These are phyloP conservation scores for Ptiloglossa arizonensis DNA, from an alignment of 1,140 invertebrate genomes.

Conservation along the genomic window DNA sequence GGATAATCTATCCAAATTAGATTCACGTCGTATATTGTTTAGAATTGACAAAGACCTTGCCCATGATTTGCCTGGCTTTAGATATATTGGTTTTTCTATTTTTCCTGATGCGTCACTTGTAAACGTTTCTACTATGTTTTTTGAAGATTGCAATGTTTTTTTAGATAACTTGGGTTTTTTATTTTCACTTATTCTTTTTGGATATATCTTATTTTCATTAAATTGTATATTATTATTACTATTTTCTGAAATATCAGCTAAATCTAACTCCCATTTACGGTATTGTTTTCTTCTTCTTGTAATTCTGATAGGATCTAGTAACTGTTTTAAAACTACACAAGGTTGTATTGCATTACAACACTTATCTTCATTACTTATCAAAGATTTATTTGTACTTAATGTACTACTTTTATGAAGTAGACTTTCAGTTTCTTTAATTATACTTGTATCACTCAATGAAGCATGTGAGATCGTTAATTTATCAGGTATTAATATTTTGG, in stretches of 20 bases:
- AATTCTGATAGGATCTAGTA: slow-evolving; percentile 64
- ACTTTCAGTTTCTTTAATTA: background rate
- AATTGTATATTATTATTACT: background rate
- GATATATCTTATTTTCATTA: background rate
- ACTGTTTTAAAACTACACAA: slow-evolving; percentile 44
- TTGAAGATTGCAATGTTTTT: background rate
- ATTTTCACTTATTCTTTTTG: background rate
- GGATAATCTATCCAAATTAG: slow-evolving; percentile 67
- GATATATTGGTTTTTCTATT: slow-evolving; percentile 60
- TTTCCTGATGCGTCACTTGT: background rate
- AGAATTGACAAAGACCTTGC: slow-evolving; percentile 78
- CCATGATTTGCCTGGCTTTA: slow-evolving; percentile 78
- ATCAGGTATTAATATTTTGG: background rate
- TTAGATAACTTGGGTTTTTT: background rate
- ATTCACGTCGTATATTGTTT: slow-evolving; percentile 65
- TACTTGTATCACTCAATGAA: background rate
- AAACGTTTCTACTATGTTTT: slow-evolving; percentile 1
- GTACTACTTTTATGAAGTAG: background rate
- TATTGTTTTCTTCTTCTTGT: slow-evolving; percentile 57
- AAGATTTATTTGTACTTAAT: background rate
- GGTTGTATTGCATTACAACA: background rate
- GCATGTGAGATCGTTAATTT: background rate
- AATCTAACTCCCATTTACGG: slow-evolving; percentile 48
- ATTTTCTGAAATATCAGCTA: slow-evolving; percentile 44
- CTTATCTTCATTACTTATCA: slow-evolving; percentile 1